Evolutionary conservation across 1,140 invertebrate genomes (phyloP), one percentile per base, ranked within the genome.

Genomic region (Drosophila ficusphila): DNA sequence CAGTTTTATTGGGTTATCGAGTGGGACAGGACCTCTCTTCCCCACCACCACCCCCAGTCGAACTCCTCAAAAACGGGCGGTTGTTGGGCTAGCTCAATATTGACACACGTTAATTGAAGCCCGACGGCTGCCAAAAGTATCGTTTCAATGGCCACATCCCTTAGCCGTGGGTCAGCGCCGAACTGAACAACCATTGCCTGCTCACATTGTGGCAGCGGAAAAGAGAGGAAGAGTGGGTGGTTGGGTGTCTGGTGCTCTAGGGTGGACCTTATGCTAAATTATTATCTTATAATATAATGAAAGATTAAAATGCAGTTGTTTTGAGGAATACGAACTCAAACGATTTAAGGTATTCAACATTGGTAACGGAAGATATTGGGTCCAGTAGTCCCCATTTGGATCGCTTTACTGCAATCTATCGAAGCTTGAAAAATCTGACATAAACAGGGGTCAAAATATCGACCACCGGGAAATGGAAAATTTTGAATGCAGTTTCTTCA

Each of bases 81-180:
- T 48, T 71, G 54, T 60, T 75, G 71, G 76, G 44, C 53, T 86
- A 73, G 72, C 57, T 81, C 81, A 86, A 86, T 88, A 88, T 88
- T 86, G 82, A 81, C 57, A 70, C 60, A 81, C 76, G 73, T 86
- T 86, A 86, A 86, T 86, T 86, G 68, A 81, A 70, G 61, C 62
- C 57, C 76, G 69, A 61, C 51, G 74, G 52, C 49, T 75, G 78
- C 31, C 71, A 67, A 67, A 82, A 54, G 60, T 85, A 82, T 82
- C 79, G 60, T 85, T 83, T 82, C 79, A 75, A 83, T 83, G 44
- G 70, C 70, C 65, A 54, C 46, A 53, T 44, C 42, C 56, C 56
- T 61, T 61, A 7, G 44, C 54, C 53, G 44, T 57, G 36, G 78
- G 71, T 71, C 76, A 81, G 64, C 81, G 74, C 70, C 57, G 41